Base-by-base conservation (phyloP, 2,113 vertebrate species). In the Riparia riparia region DNA sequence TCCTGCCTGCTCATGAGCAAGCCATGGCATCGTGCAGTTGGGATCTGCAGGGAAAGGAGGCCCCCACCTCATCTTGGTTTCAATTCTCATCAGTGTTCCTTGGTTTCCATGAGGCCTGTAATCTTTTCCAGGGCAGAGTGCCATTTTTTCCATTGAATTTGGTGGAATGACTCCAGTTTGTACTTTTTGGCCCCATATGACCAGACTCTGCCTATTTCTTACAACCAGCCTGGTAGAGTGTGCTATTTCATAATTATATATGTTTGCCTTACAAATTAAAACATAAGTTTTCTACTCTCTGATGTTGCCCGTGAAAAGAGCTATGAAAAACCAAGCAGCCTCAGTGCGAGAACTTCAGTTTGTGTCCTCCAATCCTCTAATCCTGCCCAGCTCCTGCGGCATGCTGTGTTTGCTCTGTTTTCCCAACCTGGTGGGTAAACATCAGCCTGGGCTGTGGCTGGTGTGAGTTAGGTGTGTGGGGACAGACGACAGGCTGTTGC, bases 1-100 rank as follows among this genome's bases (percentile, higher is more conserved):
- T 71, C 28, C 56, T 1, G 1, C 53, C 61, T 82, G 19, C 64
- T 84, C 22, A 19, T 2, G 3, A 20, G 19, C 16, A 44, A 74
- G 20, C 24, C 13, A 7, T 22, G 24, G 10, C 1, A 1, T 42
- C 0, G 0, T 47, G 69, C 1, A 3, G 26, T 12, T 64, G 18
- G 28, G 49, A 14, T 65, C 32, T 57, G 21, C 31, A 72, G 73
- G 37, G 22, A 78, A 31, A 39, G 14, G 10, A 65, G 7, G 50
- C 7, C 10, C 44, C 16, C 25, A 22, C n/a, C 34, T 5, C 28
- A 12, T 41, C 49, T 44, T 58, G 14, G 6, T 74, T 41, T 70
- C 20, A 5, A 7, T 63, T 37, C 28, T 20, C 13, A 42, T 17
- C 1, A 5, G 20, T 0, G 0, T 16, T 88, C 73, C 54, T 61